A percentile compares a stretch with the other conserved stretches of the same genome.
These are phyloP conservation scores for Tinamus guttatus DNA, from an alignment of 2,113 vertebrate species.

Conservation along the genomic window DNA sequence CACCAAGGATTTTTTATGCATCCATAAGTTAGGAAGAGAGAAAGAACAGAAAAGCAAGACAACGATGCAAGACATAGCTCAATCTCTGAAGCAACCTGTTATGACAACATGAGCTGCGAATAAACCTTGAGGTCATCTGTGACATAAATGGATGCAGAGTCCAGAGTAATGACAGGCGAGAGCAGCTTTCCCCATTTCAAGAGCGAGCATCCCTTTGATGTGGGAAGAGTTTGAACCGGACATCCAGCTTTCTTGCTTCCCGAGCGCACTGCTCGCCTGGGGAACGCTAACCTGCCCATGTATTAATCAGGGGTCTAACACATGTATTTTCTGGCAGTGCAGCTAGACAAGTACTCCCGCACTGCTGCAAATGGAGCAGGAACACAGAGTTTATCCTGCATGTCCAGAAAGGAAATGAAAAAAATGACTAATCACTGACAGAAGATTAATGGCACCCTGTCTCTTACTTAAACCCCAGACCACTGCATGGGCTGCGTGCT, in stretches of 20 bases:
- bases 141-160: not conserved
- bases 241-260: fast-evolving
- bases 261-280: fast-evolving
- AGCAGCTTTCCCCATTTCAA: not conserved
- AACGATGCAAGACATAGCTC: not conserved
- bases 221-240: not conserved
- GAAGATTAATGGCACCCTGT: not conserved
- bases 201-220: fast-evolving
- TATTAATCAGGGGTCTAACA: not conserved
- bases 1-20: not conserved
- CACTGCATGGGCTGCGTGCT: fast-evolving
- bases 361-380: fast-evolving
- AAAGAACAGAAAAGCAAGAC: not conserved
- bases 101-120: not conserved
- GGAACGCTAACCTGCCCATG: not conserved
- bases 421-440: not conserved
- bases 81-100: not conserved
- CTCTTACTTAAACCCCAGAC: not conserved
- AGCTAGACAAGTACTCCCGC: not conserved
- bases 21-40: not conserved
- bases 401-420: not conserved
- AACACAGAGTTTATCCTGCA: not conserved
- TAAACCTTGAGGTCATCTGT: not conserved
- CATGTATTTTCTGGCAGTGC: fast-evolving
- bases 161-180: not conserved